phyloP scores from a whole-genome alignment of 2,888 invertebrate genomes.

The Habrosyne pyritoides region DNA sequence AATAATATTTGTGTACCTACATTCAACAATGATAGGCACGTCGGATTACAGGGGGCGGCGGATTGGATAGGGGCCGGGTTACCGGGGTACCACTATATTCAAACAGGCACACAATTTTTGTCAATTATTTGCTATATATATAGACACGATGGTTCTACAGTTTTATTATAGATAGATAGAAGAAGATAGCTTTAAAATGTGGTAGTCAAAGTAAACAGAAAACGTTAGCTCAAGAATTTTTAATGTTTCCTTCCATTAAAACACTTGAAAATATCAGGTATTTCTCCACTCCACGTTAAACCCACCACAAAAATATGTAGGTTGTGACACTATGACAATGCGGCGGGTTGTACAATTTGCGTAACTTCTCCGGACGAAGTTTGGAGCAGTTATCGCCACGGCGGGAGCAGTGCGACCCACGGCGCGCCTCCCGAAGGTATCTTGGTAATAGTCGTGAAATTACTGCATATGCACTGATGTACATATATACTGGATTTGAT shows the following conservation, averaged over 20 bases:
- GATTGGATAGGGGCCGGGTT: too few species aligned
- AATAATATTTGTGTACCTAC: too few species aligned
- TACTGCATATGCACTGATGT: neutral
- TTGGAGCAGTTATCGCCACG: constrained; percentile 6
- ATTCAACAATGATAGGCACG: too few species aligned
- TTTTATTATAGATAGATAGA: too few species aligned
- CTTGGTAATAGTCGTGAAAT: constrained; percentile 6
- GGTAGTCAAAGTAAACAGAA: too few species aligned
- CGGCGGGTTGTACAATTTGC: neutral
- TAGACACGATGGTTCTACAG: too few species aligned
- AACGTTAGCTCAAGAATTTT: too few species aligned
- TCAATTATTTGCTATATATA: too few species aligned
- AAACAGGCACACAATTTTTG: too few species aligned
- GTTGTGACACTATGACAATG: neutral
- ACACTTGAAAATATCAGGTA: constrained; percentile 21
- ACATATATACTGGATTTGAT: neutral
- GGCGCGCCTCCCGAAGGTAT: constrained; percentile 4
- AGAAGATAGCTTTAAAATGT: too few species aligned
- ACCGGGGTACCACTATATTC: too few species aligned
- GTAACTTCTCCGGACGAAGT: constrained; percentile 5
- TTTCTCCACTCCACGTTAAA: constrained; percentile 12
- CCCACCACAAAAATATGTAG: constrained; percentile 1
- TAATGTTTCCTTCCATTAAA: constrained; percentile 15
- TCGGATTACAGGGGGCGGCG: too few species aligned
- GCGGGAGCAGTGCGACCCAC: neutral